Evolutionary conservation across 2,113 vertebrate species (phyloP).

Genomic region (Phocoena sinus): DNA sequence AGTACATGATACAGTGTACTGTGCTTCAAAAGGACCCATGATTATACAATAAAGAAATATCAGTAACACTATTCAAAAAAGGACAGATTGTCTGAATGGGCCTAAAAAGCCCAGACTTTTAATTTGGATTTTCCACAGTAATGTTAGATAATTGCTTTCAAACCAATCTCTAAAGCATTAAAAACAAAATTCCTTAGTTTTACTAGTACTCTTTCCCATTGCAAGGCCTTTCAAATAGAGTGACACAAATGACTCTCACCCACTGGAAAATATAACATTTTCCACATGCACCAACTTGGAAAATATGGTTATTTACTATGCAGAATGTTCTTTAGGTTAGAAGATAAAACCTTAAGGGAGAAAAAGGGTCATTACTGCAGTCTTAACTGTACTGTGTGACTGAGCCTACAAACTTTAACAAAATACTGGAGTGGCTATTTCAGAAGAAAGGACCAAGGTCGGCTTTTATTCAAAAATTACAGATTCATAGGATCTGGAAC

Average conservation of each 20-base stretch:
- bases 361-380: background rate
- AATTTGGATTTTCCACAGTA: background rate
- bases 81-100: background rate
- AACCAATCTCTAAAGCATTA: background rate
- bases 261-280: constrained; percentile 6
- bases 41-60: background rate
- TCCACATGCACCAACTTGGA: background rate
- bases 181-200: constrained; percentile 2
- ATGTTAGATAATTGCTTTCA: background rate
- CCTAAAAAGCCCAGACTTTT: background rate
- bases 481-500: background rate
- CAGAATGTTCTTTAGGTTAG: background rate
- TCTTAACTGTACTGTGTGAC: background rate
- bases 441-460: background rate
- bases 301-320: constrained; percentile 19
- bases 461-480: background rate
- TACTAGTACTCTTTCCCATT: background rate
- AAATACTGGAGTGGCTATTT: background rate
- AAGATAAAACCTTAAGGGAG: background rate
- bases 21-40: background rate
- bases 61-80: constrained; percentile 13
- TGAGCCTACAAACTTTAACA: background rate
- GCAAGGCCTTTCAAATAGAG: constrained; percentile 1
- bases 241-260: background rate
- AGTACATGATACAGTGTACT: background rate